Percentiles rank a stretch among this genome's conserved stretches.
phyloP scores from a whole-genome alignment of 2,888 invertebrate species.

The Seladonia tumulorum region DNA sequence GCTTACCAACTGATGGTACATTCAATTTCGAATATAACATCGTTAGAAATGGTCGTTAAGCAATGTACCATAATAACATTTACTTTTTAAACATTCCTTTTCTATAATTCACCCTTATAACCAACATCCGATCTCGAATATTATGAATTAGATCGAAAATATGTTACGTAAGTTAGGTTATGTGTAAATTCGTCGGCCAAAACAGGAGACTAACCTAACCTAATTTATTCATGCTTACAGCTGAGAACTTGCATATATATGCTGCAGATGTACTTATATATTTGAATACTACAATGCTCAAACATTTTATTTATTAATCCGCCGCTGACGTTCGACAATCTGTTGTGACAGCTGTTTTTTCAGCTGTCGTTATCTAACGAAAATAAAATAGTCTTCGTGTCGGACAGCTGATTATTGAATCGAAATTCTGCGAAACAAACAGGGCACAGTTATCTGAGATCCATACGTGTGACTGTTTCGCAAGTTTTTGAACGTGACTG shows the following conservation, averaged over 20 bases:
- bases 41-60: background rate
- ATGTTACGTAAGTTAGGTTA: background rate
- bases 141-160: background rate
- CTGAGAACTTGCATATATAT: background rate
- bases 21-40: no score
- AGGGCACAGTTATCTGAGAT: constrained; percentile 16
- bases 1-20: no score
- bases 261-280: background rate
- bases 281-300: background rate
- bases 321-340: background rate
- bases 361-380: background rate
- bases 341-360: background rate
- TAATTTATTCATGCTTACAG: background rate
- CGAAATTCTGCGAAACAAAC: background rate
- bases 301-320: background rate
- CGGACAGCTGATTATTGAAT: constrained; percentile 30
- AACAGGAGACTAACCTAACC: background rate
- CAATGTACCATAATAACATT: background rate
- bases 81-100: background rate
- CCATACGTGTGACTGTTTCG: background rate
- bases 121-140: background rate
- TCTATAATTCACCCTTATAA: background rate
- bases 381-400: background rate
- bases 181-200: background rate
- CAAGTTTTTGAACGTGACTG: background rate